Evolutionary conservation across 1,140 invertebrate species (phyloP).

Genomic region (Cephus cinctus): DNA sequence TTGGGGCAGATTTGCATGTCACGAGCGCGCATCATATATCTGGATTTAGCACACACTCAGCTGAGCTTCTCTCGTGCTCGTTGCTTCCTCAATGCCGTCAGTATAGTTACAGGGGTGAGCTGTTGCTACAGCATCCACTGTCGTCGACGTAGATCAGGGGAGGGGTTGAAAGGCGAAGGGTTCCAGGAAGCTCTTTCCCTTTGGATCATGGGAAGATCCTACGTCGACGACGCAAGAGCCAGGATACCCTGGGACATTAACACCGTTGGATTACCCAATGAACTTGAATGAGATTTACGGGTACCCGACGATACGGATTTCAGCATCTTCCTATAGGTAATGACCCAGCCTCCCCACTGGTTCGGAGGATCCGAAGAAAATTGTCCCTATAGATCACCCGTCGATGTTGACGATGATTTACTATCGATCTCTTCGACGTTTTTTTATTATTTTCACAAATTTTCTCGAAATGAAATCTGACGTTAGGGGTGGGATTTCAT

Average conservation of each 20-base stretch:
- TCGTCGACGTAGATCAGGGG: background rate
- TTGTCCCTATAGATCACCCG: background rate
- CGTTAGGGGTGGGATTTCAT: too few species aligned
- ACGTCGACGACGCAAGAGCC: slow-evolving; percentile 28
- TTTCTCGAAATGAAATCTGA: too few species aligned
- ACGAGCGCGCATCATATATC: slow-evolving; percentile 57
- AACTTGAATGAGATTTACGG: slow-evolving; percentile 50
- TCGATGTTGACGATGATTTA: background rate
- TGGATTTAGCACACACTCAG: slow-evolving; percentile 50
- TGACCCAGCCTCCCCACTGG: too few species aligned
- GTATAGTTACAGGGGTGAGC: slow-evolving; percentile 5
- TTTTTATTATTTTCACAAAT: too few species aligned
- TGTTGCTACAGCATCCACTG: slow-evolving; percentile 10
- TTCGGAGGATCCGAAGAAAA: background rate
- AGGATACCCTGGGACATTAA: slow-evolving; percentile 47
- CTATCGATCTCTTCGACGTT: too few species aligned
- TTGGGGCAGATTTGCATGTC: slow-evolving; percentile 58
- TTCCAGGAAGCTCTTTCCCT: slow-evolving; percentile 40
- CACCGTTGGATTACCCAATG: slow-evolving; percentile 52
- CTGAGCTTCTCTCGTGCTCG: slow-evolving; percentile 6
- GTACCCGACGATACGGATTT: too few species aligned
- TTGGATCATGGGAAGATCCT: slow-evolving; percentile 50
- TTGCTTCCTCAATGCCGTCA: slow-evolving; percentile 10
- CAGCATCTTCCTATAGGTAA: too few species aligned
- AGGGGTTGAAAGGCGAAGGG: slow-evolving; percentile 40